Conservation (phyloP, 2,888 invertebrate species). For the Abrostola triplasia region DNA sequence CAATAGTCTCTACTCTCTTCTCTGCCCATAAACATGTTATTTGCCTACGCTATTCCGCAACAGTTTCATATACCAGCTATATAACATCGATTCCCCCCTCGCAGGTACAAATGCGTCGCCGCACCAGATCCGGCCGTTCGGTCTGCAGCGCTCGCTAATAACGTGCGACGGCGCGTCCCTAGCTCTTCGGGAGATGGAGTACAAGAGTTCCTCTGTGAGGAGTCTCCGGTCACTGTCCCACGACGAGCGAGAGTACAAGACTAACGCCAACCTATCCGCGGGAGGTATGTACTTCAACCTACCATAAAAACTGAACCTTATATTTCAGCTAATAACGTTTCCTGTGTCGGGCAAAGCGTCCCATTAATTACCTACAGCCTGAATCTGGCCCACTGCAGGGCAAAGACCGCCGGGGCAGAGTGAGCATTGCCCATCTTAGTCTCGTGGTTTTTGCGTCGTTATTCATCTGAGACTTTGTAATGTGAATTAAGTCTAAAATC, state of each 20-base stretch:
- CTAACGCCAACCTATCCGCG: constrained; percentile 86
- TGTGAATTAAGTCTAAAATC: too few species aligned
- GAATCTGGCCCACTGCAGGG: too few species aligned
- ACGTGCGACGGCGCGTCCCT: constrained; percentile 86
- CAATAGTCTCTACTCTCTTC: too few species aligned
- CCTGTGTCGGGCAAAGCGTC: too few species aligned
- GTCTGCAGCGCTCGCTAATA: constrained; percentile 91
- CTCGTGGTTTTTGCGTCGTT: too few species aligned
- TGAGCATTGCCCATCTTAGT: too few species aligned
- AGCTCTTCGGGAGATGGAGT: constrained; percentile 87
- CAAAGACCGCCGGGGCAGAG: too few species aligned
- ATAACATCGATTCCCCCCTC: not conserved
- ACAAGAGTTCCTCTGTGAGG: constrained; percentile 87
- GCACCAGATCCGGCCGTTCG: constrained; percentile 92
- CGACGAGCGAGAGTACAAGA: constrained; percentile 90
- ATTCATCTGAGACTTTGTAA: too few species aligned
- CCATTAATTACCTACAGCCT: too few species aligned
- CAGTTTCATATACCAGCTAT: too few species aligned
- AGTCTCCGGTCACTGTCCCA: constrained; percentile 88
- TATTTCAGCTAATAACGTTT: not conserved
- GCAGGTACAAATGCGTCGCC: constrained; percentile 88
- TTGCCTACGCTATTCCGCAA: too few species aligned
- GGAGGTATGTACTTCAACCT: constrained; percentile 73
- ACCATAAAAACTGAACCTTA: not conserved
- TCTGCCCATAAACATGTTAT: too few species aligned